phyloP scores from a whole-genome alignment of 2,888 invertebrate genomes.

The Aleiodes testaceus region DNA sequence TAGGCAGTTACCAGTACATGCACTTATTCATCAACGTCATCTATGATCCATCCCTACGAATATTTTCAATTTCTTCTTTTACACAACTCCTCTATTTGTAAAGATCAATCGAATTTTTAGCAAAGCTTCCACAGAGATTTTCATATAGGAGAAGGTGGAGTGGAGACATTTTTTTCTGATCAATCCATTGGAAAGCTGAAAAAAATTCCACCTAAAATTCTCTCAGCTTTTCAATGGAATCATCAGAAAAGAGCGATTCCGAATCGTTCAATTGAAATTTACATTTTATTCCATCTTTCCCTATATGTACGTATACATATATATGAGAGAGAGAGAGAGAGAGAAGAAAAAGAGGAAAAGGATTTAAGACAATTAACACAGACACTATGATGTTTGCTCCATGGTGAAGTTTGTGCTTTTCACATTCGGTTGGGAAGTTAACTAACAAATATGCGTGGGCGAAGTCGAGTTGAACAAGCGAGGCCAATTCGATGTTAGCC shows the following conservation, averaged over 20 bases:
- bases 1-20: conserved; percentile 70
- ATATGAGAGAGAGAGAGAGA: background rate
- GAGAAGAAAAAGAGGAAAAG: background rate
- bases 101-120: background rate
- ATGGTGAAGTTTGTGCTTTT: conserved; percentile 18
- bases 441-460: background rate
- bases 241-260: too few species aligned
- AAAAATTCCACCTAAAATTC: too few species aligned
- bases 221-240: too few species aligned
- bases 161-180: too few species aligned
- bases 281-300: too few species aligned
- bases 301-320: background rate
- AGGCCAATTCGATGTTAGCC: conserved; percentile 16
- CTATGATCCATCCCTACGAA: conserved; percentile 53
- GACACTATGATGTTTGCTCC: conserved; percentile 2
- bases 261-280: too few species aligned
- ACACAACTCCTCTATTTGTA: background rate
- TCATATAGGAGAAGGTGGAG: too few species aligned
- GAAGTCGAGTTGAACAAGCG: conserved; percentile 16
- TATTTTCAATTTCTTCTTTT: background rate
- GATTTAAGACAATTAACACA: conserved; percentile 10
- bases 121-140: too few species aligned
- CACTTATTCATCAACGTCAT: conserved; percentile 70
- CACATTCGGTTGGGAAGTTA: conserved; percentile 11
- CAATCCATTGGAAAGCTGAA: too few species aligned